A percentile compares a stretch with the other conserved stretches of the same genome.
Evolutionary conservation across 2,797 vertebrate species (phyloP).

Genomic region (Smutsia temminckii): DNA sequence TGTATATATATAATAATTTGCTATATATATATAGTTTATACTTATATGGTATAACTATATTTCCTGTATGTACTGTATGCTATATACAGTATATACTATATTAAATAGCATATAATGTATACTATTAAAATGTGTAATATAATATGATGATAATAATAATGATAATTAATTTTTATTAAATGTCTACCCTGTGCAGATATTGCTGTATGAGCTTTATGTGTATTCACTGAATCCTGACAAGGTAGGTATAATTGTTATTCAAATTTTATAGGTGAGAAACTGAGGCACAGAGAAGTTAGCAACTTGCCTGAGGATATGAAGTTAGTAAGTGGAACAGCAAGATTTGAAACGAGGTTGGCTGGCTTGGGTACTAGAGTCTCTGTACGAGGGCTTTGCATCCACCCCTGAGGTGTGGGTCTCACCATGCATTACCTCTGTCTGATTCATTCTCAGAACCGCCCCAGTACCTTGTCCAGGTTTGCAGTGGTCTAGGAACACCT

Average conservation of each 20-base stretch:
- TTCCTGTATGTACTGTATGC: neutral
- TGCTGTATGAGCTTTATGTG: neutral
- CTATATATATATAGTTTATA: neutral
- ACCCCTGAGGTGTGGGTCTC: neutral
- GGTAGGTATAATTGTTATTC: neutral
- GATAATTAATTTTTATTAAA: neutral
- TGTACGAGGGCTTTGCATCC: neutral
- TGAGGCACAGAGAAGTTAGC: neutral
- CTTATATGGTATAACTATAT: neutral
- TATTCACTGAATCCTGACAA: neutral
- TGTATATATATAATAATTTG: neutral
- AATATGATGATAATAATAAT: neutral
- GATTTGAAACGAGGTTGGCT: neutral
- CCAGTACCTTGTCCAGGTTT: neutral
- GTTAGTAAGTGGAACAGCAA: neutral
- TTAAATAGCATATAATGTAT: neutral
- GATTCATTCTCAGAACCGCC: neutral
- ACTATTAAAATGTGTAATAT: neutral
- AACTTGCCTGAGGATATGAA: neutral
- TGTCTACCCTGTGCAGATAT: neutral
- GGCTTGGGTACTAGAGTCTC: neutral
- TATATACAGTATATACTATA: neutral
- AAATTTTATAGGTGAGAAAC: constrained; percentile 2
- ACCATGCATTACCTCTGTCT: neutral
- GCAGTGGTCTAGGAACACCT: neutral